These are phyloP conservation scores for Balaenoptera acutorostrata DNA, from an alignment of 2,113 vertebrate species.

Conservation along the genomic window DNA sequence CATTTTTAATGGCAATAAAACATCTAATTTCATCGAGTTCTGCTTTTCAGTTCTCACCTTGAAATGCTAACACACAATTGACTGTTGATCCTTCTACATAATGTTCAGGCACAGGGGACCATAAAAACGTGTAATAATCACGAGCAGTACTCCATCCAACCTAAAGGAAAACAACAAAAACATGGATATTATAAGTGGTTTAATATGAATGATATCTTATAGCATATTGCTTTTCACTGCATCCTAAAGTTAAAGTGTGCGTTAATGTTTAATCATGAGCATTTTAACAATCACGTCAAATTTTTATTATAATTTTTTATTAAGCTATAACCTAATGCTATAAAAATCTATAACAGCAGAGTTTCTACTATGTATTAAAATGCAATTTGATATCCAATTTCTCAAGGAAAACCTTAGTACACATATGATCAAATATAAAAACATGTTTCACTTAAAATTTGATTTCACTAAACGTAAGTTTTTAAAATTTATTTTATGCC, in stretches of 20 bases:
- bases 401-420: not conserved
- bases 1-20: slow-evolving; percentile 13
- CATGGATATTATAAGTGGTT: not conserved
- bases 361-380: slow-evolving; percentile 59
- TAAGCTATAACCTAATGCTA: slow-evolving; percentile 70
- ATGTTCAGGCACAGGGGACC: slow-evolving; percentile 95
- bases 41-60: slow-evolving; percentile 84
- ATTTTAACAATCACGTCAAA: slow-evolving; percentile 77
- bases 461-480: not conserved
- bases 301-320: slow-evolving; percentile 73
- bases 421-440: slow-evolving; percentile 18
- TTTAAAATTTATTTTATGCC: not conserved
- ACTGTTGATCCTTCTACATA: slow-evolving; percentile 91
- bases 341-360: slow-evolving; percentile 64
- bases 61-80: slow-evolving; percentile 94
- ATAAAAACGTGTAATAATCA: slow-evolving; percentile 99
- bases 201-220: slow-evolving; percentile 38
- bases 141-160: slow-evolving; percentile 99
- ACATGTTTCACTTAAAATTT: slow-evolving; percentile 24
- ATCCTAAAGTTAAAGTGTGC: slow-evolving; percentile 64
- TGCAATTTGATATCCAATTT: slow-evolving; percentile 21
- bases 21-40: slow-evolving; percentile 21
- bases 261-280: slow-evolving; percentile 70
- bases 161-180: slow-evolving; percentile 78
- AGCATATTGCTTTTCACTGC: slow-evolving; percentile 36